Conservation (phyloP, 2,888 invertebrate species). For the Dichetophora obliterata region DNA sequence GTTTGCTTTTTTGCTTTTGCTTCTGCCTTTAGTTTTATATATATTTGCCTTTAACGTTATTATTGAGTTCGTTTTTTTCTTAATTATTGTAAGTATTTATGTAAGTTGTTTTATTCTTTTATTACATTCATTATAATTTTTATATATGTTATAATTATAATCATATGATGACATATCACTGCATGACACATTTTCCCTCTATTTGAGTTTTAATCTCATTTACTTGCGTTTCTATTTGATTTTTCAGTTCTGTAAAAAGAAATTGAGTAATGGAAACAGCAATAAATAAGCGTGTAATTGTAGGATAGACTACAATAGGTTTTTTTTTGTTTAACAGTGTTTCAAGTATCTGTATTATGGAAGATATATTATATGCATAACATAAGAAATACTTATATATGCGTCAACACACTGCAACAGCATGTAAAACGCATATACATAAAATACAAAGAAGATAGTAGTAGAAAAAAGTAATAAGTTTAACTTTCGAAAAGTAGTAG, state of each 20-base stretch:
- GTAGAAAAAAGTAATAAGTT: conserved; percentile 25
- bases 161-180: conserved; percentile 78
- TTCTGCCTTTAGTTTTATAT: conserved; percentile 29
- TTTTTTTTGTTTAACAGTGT: conserved; percentile 32
- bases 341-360: conserved; percentile 31
- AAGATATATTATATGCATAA: conserved; percentile 21
- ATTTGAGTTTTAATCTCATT: conserved; percentile 96
- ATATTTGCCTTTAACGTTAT: conserved; percentile 21
- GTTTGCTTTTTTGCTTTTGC: not conserved
- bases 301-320: conserved; percentile 68
- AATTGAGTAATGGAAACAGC: conserved; percentile 70
- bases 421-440: conserved; percentile 36
- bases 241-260: conserved; percentile 91
- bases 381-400: conserved; percentile 29
- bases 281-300: conserved; percentile 70
- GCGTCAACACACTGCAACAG: conserved; percentile 13
- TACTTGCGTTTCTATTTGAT: conserved; percentile 97
- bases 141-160: conserved; percentile 52
- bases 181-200: conserved; percentile 96
- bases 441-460: conserved; percentile 24
- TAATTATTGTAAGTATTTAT: conserved; percentile 21
- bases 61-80: conserved; percentile 40
- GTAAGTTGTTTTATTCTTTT: conserved; percentile 34
- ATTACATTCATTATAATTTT: conserved; percentile 42
- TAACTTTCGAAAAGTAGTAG: conserved; percentile 14